Evolutionary conservation across 2,797 vertebrate genomes (phyloP).

Genomic region (Mareca strepera): DNA sequence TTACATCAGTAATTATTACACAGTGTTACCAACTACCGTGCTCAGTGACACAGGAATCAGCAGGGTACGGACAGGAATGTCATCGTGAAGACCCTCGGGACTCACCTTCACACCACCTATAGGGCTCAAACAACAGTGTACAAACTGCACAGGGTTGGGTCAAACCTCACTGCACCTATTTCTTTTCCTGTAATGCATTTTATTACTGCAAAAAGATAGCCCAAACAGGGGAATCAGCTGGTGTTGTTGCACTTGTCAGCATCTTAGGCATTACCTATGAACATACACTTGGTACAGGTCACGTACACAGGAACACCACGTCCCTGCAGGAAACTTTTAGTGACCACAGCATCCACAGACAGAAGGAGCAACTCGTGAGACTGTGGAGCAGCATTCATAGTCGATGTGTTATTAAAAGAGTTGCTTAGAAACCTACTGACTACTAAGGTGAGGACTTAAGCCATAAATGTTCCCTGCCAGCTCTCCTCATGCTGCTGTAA

Average conservation of each 20-base stretch:
- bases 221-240: background rate
- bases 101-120: background rate
- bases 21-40: background rate
- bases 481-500: background rate
- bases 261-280: background rate
- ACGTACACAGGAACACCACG: too few relatives aligned
- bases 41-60: background rate
- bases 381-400: background rate
- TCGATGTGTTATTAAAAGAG: background rate
- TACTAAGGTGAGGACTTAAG: background rate
- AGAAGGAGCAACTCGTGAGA: background rate
- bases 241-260: background rate
- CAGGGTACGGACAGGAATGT: too few relatives aligned
- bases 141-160: background rate
- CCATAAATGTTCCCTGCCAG: background rate
- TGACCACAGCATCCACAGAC: background rate
- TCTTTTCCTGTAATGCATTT: background rate
- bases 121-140: too few relatives aligned
- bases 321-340: background rate
- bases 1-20: background rate
- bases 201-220: background rate
- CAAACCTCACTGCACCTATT: too few relatives aligned
- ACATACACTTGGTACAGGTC: background rate
- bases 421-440: background rate
- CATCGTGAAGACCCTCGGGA: background rate